phyloP scores from a whole-genome alignment of 2,113 vertebrate species.

The Siniperca chuatsi region DNA sequence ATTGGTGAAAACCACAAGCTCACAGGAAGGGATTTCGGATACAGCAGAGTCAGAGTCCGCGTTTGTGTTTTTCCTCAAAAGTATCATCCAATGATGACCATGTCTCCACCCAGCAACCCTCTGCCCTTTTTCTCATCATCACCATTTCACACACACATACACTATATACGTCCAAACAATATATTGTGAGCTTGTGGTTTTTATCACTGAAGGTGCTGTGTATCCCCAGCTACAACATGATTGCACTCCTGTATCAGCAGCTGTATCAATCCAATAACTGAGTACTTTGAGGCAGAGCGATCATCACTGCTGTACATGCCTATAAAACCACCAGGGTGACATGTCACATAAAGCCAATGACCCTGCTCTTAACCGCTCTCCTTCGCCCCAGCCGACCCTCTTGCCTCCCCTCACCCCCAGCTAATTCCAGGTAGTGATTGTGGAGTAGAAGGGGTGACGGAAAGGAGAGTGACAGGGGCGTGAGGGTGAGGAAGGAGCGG shows the following conservation, averaged over 20 bases:
- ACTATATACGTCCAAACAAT: background rate
- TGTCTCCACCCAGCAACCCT: background rate
- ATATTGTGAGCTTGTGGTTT: slow-evolving; percentile 19
- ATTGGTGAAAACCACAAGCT: too few relatives aligned
- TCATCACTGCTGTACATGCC: slow-evolving; percentile 32
- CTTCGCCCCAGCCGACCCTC: background rate
- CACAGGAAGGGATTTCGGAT: too few relatives aligned
- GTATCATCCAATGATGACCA: background rate
- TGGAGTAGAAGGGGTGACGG: background rate
- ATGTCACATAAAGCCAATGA: slow-evolving; percentile 56
- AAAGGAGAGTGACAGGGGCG: slow-evolving; percentile 55
- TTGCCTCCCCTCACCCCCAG: slow-evolving; percentile 10
- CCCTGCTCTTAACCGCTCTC: slow-evolving; percentile 58
- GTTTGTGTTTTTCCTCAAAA: background rate
- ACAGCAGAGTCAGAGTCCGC: background rate
- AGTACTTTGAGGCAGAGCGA: slow-evolving; percentile 11
- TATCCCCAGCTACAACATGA: slow-evolving; percentile 4
- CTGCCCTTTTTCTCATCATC: background rate
- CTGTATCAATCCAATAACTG: slow-evolving; percentile 54
- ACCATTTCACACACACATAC: background rate
- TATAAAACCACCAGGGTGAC: slow-evolving; percentile 51
- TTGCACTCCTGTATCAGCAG: slow-evolving; percentile 17
- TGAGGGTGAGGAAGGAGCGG: slow-evolving; percentile 44
- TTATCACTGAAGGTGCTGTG: background rate
- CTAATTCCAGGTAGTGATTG: slow-evolving; percentile 66